phyloP scores from a whole-genome alignment of 2,888 invertebrate species.

The Dicycla oo region DNA sequence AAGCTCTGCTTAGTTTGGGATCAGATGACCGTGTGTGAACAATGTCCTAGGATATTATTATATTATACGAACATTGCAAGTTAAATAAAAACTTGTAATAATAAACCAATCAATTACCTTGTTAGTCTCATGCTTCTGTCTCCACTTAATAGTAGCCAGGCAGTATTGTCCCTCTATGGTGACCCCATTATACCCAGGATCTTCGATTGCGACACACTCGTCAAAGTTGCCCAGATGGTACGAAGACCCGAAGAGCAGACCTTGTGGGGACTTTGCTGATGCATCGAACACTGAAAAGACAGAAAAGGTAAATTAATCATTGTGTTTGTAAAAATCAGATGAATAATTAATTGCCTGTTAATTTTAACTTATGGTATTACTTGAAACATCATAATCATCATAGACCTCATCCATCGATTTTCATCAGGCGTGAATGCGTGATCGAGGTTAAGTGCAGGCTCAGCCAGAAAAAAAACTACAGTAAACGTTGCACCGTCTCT shows the following conservation, averaged over 20 bases:
- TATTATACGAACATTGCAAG: no score
- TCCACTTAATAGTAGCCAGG: conserved; percentile 89
- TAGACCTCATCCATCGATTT: no score
- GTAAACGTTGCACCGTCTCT: neutral
- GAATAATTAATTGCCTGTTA: neutral
- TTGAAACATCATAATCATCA: no score
- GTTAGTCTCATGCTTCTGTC: conserved; percentile 75
- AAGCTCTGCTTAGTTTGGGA: no score
- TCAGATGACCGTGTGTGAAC: no score
- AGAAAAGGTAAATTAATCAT: neutral
- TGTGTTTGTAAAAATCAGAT: neutral
- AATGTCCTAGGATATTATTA: no score
- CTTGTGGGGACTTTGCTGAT: conserved; percentile 92
- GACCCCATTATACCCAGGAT: conserved; percentile 76
- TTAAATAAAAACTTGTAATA: no score
- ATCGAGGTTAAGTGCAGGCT: no score
- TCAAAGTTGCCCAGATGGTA: conserved; percentile 94
- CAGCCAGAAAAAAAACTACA: no score
- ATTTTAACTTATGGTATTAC: no score
- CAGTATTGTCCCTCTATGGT: conserved; percentile 92
- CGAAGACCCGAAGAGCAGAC: conserved; percentile 92
- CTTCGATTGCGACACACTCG: conserved; percentile 91
- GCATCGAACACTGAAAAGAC: conserved; percentile 93
- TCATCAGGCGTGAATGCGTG: no score
- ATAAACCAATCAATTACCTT: conserved; percentile 72